Evolutionary conservation across 2,113 vertebrate genomes (phyloP).

Genomic region (Lepisosteus osseus): DNA sequence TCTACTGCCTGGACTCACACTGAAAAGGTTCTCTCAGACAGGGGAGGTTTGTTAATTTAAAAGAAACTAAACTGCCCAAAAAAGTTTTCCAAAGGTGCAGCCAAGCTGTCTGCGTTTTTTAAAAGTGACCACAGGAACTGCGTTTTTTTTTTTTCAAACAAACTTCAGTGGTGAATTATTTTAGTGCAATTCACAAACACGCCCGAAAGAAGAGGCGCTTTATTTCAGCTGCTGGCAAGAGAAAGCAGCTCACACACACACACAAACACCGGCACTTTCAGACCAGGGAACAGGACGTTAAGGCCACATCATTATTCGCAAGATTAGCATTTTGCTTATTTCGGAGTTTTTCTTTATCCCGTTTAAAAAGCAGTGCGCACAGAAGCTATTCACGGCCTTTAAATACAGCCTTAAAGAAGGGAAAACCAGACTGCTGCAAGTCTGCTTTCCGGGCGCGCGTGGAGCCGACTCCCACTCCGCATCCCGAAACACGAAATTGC

Average conservation of each 20-base stretch:
- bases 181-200: constrained; percentile 23
- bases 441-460: too few relatives aligned
- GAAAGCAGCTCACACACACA: not conserved
- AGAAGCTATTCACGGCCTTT: too few relatives aligned
- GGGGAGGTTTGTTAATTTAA: not conserved
- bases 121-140: not conserved
- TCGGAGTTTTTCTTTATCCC: too few relatives aligned
- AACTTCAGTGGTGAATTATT: constrained; percentile 21
- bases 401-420: too few relatives aligned
- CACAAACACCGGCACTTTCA: not conserved
- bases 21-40: not conserved
- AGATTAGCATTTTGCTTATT: not conserved
- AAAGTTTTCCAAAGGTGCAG: not conserved
- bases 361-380: too few relatives aligned
- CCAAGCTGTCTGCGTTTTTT: not conserved
- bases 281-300: not conserved
- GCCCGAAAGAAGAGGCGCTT: constrained; percentile 25
- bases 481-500: too few relatives aligned
- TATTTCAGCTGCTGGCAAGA: constrained; percentile 19
- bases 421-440: too few relatives aligned
- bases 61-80: not conserved
- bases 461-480: too few relatives aligned
- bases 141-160: not conserved
- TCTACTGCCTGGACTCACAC: too few relatives aligned
- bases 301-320: not conserved